Conservation (phyloP, 2,888 invertebrate species). For the Dyspetes luteomarginatus region DNA sequence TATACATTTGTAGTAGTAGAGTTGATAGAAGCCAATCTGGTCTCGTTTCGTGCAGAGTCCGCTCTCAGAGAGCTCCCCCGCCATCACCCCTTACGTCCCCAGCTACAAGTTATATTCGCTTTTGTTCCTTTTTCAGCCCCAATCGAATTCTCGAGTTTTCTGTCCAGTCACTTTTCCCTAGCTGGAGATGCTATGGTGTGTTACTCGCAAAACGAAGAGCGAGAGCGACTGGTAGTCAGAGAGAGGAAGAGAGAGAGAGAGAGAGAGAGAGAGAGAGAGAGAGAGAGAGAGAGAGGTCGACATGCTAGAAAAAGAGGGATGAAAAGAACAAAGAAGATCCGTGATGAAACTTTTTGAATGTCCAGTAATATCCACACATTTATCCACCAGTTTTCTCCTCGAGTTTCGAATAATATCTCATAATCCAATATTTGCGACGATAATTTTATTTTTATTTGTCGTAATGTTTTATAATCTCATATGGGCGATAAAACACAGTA, state of each 20-base stretch:
- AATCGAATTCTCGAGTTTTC: constrained; percentile 64
- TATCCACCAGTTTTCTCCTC: constrained; percentile 44
- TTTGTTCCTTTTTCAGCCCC: constrained; percentile 55
- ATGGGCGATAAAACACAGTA: constrained; percentile 12
- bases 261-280: neutral
- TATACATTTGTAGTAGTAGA: constrained; percentile 24
- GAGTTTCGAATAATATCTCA: constrained; percentile 38
- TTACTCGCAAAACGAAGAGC: no score
- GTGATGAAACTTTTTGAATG: constrained; percentile 60
- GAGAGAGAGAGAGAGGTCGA: neutral
- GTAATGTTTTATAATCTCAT: constrained; percentile 12
- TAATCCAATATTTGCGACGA: constrained; percentile 34
- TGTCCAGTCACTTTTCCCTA: constrained; percentile 58
- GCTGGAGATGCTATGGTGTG: neutral
- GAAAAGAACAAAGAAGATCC: constrained; percentile 39
- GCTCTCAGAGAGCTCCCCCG: neutral
- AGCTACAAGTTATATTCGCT: constrained; percentile 55
- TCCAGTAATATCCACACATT: constrained; percentile 52
- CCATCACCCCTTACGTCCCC: constrained; percentile 7
- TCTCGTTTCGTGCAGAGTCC: constrained; percentile 42
- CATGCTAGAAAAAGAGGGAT: constrained; percentile 12
- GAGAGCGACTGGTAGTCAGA: constrained; percentile 30
- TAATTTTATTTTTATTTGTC: constrained; percentile 34
- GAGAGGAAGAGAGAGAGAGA: neutral
- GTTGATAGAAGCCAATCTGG: constrained; percentile 58